Evolutionary conservation across 2,113 vertebrate species (phyloP).

Genomic region (Mus pahari): DNA sequence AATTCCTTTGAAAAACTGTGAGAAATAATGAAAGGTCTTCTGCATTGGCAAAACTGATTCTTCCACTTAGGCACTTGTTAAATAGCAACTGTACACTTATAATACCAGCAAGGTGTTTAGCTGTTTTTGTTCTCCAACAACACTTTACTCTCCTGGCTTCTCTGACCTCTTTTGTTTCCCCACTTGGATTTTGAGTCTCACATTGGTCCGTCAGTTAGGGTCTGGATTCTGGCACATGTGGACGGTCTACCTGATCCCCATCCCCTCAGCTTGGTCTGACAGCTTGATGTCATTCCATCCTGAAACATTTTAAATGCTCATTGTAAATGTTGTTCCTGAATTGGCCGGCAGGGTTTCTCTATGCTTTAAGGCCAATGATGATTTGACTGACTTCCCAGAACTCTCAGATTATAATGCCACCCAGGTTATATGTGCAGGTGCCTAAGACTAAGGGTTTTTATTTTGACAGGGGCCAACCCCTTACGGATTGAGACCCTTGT

Average conservation of each 20-base stretch:
- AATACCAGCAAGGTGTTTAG: neutral
- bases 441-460: neutral
- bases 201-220: neutral
- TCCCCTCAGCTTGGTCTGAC: neutral
- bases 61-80: neutral
- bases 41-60: neutral
- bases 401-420: neutral
- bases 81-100: neutral
- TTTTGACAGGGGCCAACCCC: neutral
- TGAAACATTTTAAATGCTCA: neutral
- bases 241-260: neutral
- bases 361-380: neutral
- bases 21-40: neutral
- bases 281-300: neutral
- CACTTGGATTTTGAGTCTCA: neutral
- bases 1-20: constrained; percentile 15
- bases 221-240: neutral
- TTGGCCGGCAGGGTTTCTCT: neutral
- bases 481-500: neutral
- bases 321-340: neutral
- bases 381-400: neutral
- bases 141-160: neutral
- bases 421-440: neutral
- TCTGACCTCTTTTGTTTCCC: neutral
- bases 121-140: neutral